These are phyloP conservation scores for Pangasianodon gigas DNA, from an alignment of 2,113 vertebrate genomes.

Conservation along the genomic window DNA sequence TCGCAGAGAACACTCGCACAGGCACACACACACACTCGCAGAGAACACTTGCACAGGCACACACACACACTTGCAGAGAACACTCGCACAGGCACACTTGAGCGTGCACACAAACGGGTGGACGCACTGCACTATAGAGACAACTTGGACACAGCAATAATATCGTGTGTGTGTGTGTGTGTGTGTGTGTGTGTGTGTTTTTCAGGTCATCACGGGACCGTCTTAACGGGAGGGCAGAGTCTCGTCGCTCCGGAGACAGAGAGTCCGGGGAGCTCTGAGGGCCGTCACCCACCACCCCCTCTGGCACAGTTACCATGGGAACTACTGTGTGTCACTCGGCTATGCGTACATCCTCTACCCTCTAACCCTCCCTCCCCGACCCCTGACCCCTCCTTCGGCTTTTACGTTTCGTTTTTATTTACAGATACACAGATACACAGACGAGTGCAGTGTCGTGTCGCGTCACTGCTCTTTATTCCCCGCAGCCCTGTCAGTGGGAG, in stretches of 20 bases:
- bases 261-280: constrained; percentile 88
- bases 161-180: not conserved
- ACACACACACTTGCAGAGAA: too few species aligned
- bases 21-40: too few species aligned
- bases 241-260: constrained; percentile 84
- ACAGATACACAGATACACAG: not conserved
- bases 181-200: not conserved
- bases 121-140: not conserved
- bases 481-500: not conserved
- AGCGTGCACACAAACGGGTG: not conserved
- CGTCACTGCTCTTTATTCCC: constrained; percentile 6
- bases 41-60: too few species aligned
- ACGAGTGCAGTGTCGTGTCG: not conserved
- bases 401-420: not conserved
- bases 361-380: too few species aligned
- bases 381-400: not conserved
- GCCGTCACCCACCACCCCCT: constrained; percentile 44
- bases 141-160: too few species aligned
- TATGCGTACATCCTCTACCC: not conserved
- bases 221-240: constrained; percentile 84
- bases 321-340: constrained; percentile 20
- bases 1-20: too few species aligned
- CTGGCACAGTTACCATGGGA: constrained; percentile 12
- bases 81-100: too few species aligned
- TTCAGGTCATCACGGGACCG: constrained; percentile 83